Base-by-base conservation (phyloP, 2,888 invertebrate species). In the Stramonita haemastoma region DNA sequence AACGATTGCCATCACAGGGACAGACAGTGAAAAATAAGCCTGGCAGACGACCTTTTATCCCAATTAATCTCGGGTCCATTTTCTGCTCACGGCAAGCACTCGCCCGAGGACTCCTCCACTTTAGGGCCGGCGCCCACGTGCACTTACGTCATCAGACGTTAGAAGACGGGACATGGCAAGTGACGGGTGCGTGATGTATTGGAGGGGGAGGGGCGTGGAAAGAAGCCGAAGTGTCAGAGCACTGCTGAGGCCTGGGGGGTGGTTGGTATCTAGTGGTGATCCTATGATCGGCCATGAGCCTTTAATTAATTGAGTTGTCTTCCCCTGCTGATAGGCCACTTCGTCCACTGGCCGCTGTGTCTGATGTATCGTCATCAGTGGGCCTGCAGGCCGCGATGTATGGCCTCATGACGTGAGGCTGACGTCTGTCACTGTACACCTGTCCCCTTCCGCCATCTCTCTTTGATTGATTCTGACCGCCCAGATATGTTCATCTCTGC, bases 141-240 rank as follows among this genome's bases (percentile, higher is more conserved):
- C 87, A 46, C 36, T 87, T 34, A 87, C 87, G 87, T 87, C 87
- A 87, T 26, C 26, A 46, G 70, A 34, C 70, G 60, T 86, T 60
- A n/a, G 73, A 26, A 57, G 86, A 86, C 36, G 57, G 57, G 86
- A 86, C 86, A 66, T 86, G 86, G 86, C 86, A 86, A 73, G 73
- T 87, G 87, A 87, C 87, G 87, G 73, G 87, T 26, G 22, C 46
- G 87, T 87, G 87, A 87, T 87, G 46, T 87, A 87, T 87, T 73
- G 73, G 73, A 5, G n/a, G 22, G 34, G 46, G 13, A 36, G 22
- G 22, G 22, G 34, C 11, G 81, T 22, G 46, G 4, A 22, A 11
- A 36, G 34, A 1, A 13, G 34, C n/a, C 15, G 79, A 17, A n/a
- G 34, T 36, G 79, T 17, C 34, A n/a, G 66, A 15, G 19, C 13